A percentile compares a stretch with the other conserved stretches of the same genome.
Conservation (phyloP, 2,888 invertebrate genomes). For the Meganola albula region DNA sequence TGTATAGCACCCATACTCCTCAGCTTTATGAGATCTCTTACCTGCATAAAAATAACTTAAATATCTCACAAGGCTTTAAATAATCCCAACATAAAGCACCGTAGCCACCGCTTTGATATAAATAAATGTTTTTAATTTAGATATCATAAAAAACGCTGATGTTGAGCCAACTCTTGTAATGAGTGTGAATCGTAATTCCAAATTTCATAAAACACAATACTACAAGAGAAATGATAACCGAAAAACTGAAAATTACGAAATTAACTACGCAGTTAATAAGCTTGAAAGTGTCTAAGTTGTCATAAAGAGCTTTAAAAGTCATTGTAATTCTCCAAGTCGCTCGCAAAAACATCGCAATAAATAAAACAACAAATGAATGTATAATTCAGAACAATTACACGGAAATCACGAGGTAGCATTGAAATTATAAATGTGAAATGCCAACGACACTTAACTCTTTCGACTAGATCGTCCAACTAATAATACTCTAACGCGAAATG, state of each 20-base stretch:
- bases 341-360: slow-evolving; percentile 20
- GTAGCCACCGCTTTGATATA: slow-evolving; percentile 26
- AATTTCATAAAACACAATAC: slow-evolving; percentile 25
- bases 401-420: slow-evolving; percentile 46
- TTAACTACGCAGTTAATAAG: slow-evolving; percentile 22
- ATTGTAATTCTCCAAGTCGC: slow-evolving; percentile 37
- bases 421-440: slow-evolving; percentile 56
- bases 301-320: slow-evolving; percentile 44
- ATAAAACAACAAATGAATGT: slow-evolving; percentile 30
- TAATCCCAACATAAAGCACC: slow-evolving; percentile 19
- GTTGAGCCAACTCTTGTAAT: slow-evolving; percentile 46
- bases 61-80: slow-evolving; percentile 17
- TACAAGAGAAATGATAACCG: slow-evolving; percentile 22
- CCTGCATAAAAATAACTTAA: no score
- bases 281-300: slow-evolving; percentile 39
- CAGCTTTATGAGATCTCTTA: no score
- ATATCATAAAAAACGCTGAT: slow-evolving; percentile 45
- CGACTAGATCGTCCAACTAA: slow-evolving; percentile 77
- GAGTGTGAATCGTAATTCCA: slow-evolving; percentile 27
- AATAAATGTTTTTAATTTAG: slow-evolving; percentile 40
- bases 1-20: no score
- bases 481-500: slow-evolving; percentile 77
- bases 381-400: slow-evolving; percentile 35
- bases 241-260: slow-evolving; percentile 22
- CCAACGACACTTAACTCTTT: slow-evolving; percentile 70